phyloP scores from a whole-genome alignment of 2,797 vertebrate genomes.

The Varecia variegata region DNA sequence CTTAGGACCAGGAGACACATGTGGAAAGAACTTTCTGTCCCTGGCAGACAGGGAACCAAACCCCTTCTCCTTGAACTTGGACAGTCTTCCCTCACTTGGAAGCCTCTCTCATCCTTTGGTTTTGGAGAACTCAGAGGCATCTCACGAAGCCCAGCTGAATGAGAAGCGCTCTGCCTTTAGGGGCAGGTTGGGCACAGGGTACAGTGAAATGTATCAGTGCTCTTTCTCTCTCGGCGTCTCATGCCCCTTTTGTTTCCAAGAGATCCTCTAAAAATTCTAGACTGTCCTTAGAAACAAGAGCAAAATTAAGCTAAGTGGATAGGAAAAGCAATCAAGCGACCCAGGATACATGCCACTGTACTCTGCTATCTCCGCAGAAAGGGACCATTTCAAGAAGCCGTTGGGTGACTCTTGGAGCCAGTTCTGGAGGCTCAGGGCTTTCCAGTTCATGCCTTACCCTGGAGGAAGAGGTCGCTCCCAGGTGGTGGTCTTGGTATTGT shows the following conservation, averaged over 20 bases:
- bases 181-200: background rate
- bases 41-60: conserved; percentile 59
- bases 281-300: background rate
- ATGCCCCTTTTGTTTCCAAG: background rate
- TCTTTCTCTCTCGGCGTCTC: background rate
- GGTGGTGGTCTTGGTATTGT: conserved; percentile 98
- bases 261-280: conserved; percentile 6
- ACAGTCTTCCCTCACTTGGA: conserved; percentile 50
- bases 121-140: conserved; percentile 30
- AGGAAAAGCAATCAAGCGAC: conserved; percentile 14
- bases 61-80: conserved; percentile 50
- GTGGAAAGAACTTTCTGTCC: conserved; percentile 68
- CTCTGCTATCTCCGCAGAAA: background rate
- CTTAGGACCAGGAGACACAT: background rate
- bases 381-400: background rate
- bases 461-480: conserved; percentile 98
- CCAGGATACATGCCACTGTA: background rate
- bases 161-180: background rate
- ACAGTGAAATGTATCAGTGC: background rate
- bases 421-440: background rate
- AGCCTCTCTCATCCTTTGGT: background rate
- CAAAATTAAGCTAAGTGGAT: background rate
- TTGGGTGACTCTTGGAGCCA: background rate
- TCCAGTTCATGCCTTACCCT: conserved; percentile 86
- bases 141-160: background rate